These are phyloP conservation scores for Spea multiplicata DNA, from an alignment of 2,113 vertebrate genomes.

Conservation along the genomic window DNA sequence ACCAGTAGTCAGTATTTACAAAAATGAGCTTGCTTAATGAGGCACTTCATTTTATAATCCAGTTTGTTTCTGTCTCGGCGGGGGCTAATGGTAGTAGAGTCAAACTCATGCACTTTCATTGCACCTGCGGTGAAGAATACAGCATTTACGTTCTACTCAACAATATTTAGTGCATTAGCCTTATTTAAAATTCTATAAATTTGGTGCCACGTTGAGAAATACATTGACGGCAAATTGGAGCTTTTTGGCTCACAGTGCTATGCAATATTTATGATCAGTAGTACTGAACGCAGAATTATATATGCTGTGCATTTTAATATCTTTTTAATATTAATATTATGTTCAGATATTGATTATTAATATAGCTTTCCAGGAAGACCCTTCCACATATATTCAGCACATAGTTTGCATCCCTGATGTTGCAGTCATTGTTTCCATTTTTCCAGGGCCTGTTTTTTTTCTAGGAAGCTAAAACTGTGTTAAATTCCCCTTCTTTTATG, in stretches of 20 bases:
- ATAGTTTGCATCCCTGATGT: too few relatives aligned
- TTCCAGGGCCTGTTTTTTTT: too few relatives aligned
- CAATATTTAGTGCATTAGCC: conserved; percentile 6
- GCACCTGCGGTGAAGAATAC: conserved; percentile 11
- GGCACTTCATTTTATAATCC: conserved; percentile 14
- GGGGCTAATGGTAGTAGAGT: conserved; percentile 2
- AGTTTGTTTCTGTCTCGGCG: neutral
- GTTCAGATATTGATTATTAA: neutral
- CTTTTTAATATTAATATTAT: neutral
- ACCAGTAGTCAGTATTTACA: neutral
- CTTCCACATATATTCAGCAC: too few relatives aligned
- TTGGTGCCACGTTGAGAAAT: neutral
- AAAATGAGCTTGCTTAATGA: conserved; percentile 5
- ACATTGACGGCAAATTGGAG: neutral
- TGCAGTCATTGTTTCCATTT: too few relatives aligned
- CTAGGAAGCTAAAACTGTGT: too few relatives aligned
- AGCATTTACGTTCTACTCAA: neutral
- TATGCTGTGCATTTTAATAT: neutral
- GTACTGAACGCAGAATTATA: neutral
- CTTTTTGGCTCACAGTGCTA: neutral
- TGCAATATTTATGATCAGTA: neutral
- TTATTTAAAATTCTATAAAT: conserved; percentile 8
- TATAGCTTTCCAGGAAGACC: neutral
- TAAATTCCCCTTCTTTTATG: too few relatives aligned
- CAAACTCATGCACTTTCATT: conserved; percentile 9